Percentiles rank a stretch among this genome's conserved stretches.
Evolutionary conservation across 2,113 vertebrate species (phyloP).

Genomic region (Mus musculus): GRCm39 chr8:54623001-54623500

Average conservation of each 20-base stretch:
- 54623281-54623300: neutral
- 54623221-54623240: neutral
- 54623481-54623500: neutral
- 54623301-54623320: neutral
- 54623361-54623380: neutral
- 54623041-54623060: neutral
- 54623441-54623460: neutral
- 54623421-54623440: neutral
- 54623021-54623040: neutral
- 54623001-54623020: neutral
- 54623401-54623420: neutral
- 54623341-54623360: neutral
- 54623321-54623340: neutral
- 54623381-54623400: neutral
- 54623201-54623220: fast-evolving
- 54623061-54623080: neutral
- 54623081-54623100: neutral
- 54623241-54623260: fast-evolving
- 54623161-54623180: neutral
- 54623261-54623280: fast-evolving
- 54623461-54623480: neutral
- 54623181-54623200: neutral
- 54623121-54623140: neutral
- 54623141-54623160: neutral
- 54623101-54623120: neutral